These are phyloP conservation scores for Thalassoma bifasciatum DNA, from an alignment of 2,113 vertebrate genomes.

Conservation along the genomic window DNA sequence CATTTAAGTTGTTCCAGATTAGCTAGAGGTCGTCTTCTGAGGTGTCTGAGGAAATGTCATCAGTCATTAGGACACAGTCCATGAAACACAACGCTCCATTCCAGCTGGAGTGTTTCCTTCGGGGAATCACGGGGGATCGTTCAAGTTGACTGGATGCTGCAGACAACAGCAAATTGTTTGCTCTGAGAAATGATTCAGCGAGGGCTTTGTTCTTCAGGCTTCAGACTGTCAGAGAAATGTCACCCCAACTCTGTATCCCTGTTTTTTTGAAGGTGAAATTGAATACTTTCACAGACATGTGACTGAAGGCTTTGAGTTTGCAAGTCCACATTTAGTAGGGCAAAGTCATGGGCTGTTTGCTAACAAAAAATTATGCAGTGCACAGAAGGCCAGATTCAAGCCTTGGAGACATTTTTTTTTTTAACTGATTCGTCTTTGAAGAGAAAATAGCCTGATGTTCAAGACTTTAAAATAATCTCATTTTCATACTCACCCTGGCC, in stretches of 20 bases:
- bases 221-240: slow-evolving; percentile 51
- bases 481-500: slow-evolving; percentile 27
- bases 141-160: slow-evolving; percentile 71
- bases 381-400: slow-evolving; percentile 44
- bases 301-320: slow-evolving; percentile 16
- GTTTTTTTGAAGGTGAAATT: slow-evolving; percentile 25
- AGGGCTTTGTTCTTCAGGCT: slow-evolving; percentile 50
- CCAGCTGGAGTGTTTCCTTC: slow-evolving; percentile 76
- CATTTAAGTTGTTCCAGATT: slow-evolving; percentile 69
- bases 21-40: slow-evolving; percentile 66
- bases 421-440: slow-evolving; percentile 37
- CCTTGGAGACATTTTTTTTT: slow-evolving; percentile 30
- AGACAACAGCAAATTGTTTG: slow-evolving; percentile 77
- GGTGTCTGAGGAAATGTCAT: slow-evolving; percentile 80
- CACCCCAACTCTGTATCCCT: slow-evolving; percentile 23
- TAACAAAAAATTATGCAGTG: slow-evolving; percentile 26
- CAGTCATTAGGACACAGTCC: slow-evolving; percentile 81
- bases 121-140: slow-evolving; percentile 73
- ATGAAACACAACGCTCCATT: slow-evolving; percentile 78
- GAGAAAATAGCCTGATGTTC: slow-evolving; percentile 31
- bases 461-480: slow-evolving; percentile 37
- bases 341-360: slow-evolving; percentile 40
- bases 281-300: slow-evolving; percentile 9
- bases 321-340: slow-evolving; percentile 31
- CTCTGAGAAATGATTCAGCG: slow-evolving; percentile 68